Evolutionary conservation across 2,888 invertebrate genomes (phyloP), one percentile per base, ranked within the genome.

Genomic region (Amiota communis): DNA sequence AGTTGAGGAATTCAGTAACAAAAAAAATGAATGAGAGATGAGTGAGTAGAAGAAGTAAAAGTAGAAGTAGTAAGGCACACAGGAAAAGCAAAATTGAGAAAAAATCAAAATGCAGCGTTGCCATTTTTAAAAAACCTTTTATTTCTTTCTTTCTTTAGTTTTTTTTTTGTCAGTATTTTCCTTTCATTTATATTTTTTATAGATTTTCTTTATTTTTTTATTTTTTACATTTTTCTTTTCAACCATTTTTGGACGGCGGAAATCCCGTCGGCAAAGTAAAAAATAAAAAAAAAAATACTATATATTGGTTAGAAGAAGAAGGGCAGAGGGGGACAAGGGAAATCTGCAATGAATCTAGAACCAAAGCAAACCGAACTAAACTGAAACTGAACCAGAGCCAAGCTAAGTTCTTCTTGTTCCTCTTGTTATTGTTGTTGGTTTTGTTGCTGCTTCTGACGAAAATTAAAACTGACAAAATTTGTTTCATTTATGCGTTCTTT

Each of bases 381-480:
- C n/a, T 11, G 4, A n/a, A n/a, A n/a, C n/a, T n/a, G 59, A 46
- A 12, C 13, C 8, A 10, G 46, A 46, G 15, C 17, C n/a, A 48
- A 17, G 48, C 8, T 48, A 47, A 65, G 49, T n/a, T 65, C 48
- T 48, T 36, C 36, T 59, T 23, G 59, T 20, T 17, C 23, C 23
- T 17, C 23, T n/a, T 36, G 46, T 46, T 63, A 46, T n/a, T 76
- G 72, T 78, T 78, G 79, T 75, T 79, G 76, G 61, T 69, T 70
- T 73, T 68, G 51, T 51, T 67, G 67, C 47, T 69, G 59, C 70
- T 56, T 57, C 80, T 81, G 84, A 83, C 79, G 80, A 78, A 85
- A 86, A 86, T 86, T 84, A 87, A 86, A 86, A 84, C 86, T 86
- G 86, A 84, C 86, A 85, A 85, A 85, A 85, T 81, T 85, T 85